phyloP scores from a whole-genome alignment of 2,888 invertebrate genomes.

The Nymphalis c-album region DNA sequence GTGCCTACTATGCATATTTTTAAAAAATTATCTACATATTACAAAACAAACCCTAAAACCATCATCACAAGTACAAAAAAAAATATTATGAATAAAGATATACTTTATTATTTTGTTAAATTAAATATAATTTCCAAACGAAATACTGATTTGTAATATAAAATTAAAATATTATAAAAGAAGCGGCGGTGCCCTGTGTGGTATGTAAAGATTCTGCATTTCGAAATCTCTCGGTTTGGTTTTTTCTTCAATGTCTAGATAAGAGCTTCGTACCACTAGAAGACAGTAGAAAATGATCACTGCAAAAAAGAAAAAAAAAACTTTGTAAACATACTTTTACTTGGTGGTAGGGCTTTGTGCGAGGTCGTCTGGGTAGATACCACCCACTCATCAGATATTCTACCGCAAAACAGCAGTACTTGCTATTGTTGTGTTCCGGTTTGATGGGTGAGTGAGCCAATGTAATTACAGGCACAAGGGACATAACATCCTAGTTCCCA shows the following conservation, averaged over 20 bases:
- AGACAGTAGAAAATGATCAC: slow-evolving; percentile 63
- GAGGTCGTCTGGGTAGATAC: too few species aligned
- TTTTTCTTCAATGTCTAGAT: slow-evolving; percentile 62
- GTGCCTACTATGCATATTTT: too few species aligned
- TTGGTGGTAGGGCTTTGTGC: too few species aligned
- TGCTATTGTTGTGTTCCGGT: too few species aligned
- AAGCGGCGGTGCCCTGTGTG: slow-evolving; percentile 50
- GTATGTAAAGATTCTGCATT: slow-evolving; percentile 59
- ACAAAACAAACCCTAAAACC: neutral
- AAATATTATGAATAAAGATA: neutral
- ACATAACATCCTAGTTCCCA: too few species aligned
- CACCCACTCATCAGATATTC: too few species aligned
- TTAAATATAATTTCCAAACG: neutral
- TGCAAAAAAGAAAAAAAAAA: slow-evolving; percentile 45
- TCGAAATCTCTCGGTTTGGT: slow-evolving; percentile 58
- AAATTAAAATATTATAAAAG: slow-evolving; percentile 26
- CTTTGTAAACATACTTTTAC: too few species aligned
- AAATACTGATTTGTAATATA: slow-evolving; percentile 6
- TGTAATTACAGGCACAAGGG: too few species aligned
- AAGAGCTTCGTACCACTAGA: slow-evolving; percentile 64
- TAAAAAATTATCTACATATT: too few species aligned
- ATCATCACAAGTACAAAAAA: neutral
- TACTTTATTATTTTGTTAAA: slow-evolving; percentile 2
- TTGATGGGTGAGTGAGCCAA: too few species aligned
- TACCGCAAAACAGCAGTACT: too few species aligned